Conservation (phyloP, 2,888 invertebrate species). For the Bimastos eiseni region DNA sequence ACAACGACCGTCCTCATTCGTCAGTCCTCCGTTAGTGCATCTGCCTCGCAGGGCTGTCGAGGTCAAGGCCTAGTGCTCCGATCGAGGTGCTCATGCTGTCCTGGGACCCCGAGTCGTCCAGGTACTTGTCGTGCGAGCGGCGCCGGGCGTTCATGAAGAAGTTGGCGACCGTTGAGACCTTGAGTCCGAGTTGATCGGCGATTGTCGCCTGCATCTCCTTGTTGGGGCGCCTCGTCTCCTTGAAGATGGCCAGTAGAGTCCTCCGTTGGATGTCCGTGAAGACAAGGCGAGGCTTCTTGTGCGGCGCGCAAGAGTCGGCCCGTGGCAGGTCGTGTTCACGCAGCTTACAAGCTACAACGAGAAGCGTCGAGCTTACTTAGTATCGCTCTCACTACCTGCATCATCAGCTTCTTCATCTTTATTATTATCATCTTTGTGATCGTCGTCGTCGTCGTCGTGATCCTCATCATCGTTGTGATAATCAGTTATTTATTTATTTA, state of each 20-base stretch:
- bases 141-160: slow-evolving; percentile 99
- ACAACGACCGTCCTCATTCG: neutral
- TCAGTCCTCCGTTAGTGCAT: neutral
- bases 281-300: slow-evolving; percentile 97
- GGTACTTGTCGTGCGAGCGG: slow-evolving; percentile 79
- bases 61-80: neutral
- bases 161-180: slow-evolving; percentile 96
- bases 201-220: slow-evolving; percentile 99
- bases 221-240: slow-evolving; percentile 98
- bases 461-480: slow-evolving; percentile 26
- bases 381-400: neutral
- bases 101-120: slow-evolving; percentile 33
- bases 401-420: neutral
- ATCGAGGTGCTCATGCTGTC: neutral
- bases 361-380: too few species aligned
- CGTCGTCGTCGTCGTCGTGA: slow-evolving; percentile 29
- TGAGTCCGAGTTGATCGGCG: slow-evolving; percentile 91
- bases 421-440: slow-evolving; percentile 15
- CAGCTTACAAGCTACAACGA: slow-evolving; percentile 22
- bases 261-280: slow-evolving; percentile 99
- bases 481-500: too few species aligned
- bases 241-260: slow-evolving; percentile 99
- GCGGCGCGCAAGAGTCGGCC: neutral
- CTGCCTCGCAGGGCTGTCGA: neutral
- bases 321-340: slow-evolving; percentile 21